phyloP scores from a whole-genome alignment of 2,797 vertebrate genomes.

The Eurystomus glaucurus region DNA sequence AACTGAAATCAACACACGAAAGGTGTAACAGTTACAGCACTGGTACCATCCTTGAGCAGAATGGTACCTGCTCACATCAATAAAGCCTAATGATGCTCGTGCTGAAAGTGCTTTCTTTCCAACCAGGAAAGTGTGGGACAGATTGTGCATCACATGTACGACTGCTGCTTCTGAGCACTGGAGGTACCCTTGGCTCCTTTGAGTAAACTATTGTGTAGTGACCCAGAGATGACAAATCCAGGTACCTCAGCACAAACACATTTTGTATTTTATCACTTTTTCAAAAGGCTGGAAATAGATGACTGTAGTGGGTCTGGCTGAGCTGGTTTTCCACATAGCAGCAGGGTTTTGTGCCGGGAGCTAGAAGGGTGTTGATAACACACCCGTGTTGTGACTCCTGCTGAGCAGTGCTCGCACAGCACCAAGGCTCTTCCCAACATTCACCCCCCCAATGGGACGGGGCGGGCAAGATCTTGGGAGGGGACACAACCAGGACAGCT shows the following conservation, averaged over 20 bases:
- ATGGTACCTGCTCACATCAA: background rate
- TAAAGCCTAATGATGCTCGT: background rate
- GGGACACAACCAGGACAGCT: too few relatives aligned
- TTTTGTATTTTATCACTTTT: constrained; percentile 45
- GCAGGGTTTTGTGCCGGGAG: too few relatives aligned
- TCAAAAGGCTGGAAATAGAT: constrained; percentile 12
- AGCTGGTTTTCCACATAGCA: too few relatives aligned
- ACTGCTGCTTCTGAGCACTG: background rate
- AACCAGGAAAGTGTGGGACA: background rate
- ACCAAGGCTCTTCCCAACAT: too few relatives aligned
- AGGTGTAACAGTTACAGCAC: background rate
- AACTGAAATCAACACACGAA: background rate
- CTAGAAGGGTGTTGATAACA: too few relatives aligned
- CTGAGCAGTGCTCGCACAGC: too few relatives aligned
- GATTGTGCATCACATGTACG: background rate
- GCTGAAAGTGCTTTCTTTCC: background rate
- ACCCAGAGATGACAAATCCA: constrained; percentile 10
- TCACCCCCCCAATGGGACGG: too few relatives aligned
- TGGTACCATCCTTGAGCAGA: background rate
- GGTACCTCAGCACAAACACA: background rate
- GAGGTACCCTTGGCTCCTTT: background rate
- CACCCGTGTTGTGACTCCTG: too few relatives aligned
- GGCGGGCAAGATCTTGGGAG: too few relatives aligned
- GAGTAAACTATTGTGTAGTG: background rate
- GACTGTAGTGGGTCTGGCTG: background rate